Evolutionary conservation across 2,888 invertebrate genomes (phyloP).

Genomic region (Orchestes rusci): DNA sequence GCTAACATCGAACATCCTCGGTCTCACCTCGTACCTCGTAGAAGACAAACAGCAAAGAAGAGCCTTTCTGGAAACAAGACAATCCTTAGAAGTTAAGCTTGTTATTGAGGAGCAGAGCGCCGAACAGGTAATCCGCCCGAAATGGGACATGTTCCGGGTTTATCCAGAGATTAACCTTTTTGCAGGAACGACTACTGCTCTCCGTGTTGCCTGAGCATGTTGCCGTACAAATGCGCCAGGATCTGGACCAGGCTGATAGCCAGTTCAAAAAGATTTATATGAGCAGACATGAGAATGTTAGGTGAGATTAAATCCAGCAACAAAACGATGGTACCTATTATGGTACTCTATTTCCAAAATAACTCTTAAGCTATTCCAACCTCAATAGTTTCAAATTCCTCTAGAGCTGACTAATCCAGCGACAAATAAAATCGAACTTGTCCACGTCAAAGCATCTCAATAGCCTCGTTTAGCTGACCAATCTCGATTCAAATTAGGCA

Average conservation of each 20-base stretch:
- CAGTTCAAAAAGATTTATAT: slow-evolving; percentile 97
- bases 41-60: slow-evolving; percentile 80
- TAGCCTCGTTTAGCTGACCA: too few species aligned
- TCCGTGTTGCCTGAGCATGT: slow-evolving; percentile 95
- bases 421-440: too few species aligned
- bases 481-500: too few species aligned
- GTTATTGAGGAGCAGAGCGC: slow-evolving; percentile 90
- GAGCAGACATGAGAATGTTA: slow-evolving; percentile 94
- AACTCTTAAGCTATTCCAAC: too few species aligned
- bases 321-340: too few species aligned
- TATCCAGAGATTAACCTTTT: neutral
- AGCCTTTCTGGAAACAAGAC: slow-evolving; percentile 84
- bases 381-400: too few species aligned
- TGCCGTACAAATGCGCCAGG: slow-evolving; percentile 93
- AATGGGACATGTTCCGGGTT: neutral
- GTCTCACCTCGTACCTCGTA: slow-evolving; percentile 64
- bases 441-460: too few species aligned
- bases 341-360: too few species aligned
- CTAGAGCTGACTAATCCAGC: too few species aligned
- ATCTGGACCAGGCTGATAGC: slow-evolving; percentile 83
- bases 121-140: slow-evolving; percentile 76
- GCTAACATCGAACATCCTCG: slow-evolving; percentile 66
- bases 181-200: slow-evolving; percentile 79
- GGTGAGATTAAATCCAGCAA: slow-evolving; percentile 56
- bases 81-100: slow-evolving; percentile 84